Evolutionary conservation across 2,797 vertebrate genomes (phyloP), one percentile per base, ranked within the genome.

Genomic region (Scomberomorus guttatus): DNA sequence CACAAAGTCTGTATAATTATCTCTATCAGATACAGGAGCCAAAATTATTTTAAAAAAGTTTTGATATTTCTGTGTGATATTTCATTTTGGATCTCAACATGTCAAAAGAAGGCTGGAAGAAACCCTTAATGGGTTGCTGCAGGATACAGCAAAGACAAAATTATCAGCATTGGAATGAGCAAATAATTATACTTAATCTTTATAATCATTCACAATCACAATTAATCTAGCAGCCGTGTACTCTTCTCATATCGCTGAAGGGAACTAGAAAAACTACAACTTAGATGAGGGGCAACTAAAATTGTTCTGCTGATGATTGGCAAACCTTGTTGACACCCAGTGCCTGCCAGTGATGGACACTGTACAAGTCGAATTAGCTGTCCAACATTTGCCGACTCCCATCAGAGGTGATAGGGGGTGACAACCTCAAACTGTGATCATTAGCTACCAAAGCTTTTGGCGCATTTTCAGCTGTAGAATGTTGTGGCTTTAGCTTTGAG

Each of bases 351-450:
- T 76, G 64, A 82, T 54, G 67, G 67, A 64, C 17, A 63, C 70
- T 77, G 52, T 55, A 74, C 75, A 71, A 67, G 52, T 64, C 71
- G 75, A 85, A 80, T 81, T 85, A 58, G 67, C 77, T 74, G 65
- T 75, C 56, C 52, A 75, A 14, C 71, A 79, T 80, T 89, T 87
- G 62, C 62, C 3, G 55, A 79, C 86, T 88, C 80, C 81, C 86
- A 82, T 73, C 62, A 80, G 76, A 64, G 71, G 37, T 37, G 37
- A 89, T 72, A 56, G 68, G 65, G 54, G 67, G 66, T 73, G 78
- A 82, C 83, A 85, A 77, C 37, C 67, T 81, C 82, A 87, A 65
- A 84, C 70, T 80, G 59, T 69, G 70, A 71, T 89, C 85, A 89
- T 87, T 80, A 87, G 72, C 77, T 18, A 72, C 55, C 55, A 59